Percentiles rank a stretch among this genome's conserved stretches.
These are phyloP conservation scores for Dendroctonus ponderosae DNA, from an alignment of 1,140 invertebrate genomes.

Conservation along the genomic window DNA sequence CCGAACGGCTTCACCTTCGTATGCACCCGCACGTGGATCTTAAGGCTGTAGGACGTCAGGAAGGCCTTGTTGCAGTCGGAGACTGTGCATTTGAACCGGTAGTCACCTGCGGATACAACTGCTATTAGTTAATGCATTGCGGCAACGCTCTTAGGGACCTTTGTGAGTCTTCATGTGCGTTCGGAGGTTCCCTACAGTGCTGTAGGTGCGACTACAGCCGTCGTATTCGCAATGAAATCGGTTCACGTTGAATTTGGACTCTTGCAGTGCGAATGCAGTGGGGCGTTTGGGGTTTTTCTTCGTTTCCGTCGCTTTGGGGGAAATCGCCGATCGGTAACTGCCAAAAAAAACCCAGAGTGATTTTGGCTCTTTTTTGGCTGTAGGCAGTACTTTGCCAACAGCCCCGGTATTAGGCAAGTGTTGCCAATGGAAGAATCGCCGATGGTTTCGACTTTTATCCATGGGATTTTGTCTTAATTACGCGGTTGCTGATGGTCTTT, in stretches of 20 bases:
- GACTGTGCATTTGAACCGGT: constrained; percentile 88
- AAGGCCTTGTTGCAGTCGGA: constrained; percentile 88
- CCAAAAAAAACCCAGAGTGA: background rate
- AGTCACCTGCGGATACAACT: constrained; percentile 73
- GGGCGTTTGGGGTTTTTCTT: background rate
- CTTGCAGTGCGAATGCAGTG: constrained; percentile 53
- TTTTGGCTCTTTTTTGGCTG: background rate
- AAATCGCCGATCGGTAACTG: constrained; percentile 24
- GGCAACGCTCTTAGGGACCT: constrained; percentile 60
- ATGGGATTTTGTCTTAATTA: background rate
- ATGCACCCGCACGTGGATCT: constrained; percentile 92
- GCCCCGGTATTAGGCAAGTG: background rate
- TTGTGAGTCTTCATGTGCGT: constrained; percentile 96
- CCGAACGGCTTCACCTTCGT: constrained; percentile 92
- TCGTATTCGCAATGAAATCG: constrained; percentile 86
- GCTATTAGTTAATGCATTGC: background rate
- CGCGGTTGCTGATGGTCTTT: background rate
- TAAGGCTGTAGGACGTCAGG: constrained; percentile 91
- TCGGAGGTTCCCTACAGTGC: constrained; percentile 89
- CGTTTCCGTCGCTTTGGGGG: background rate
- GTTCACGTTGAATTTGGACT: constrained; percentile 64
- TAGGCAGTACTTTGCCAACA: background rate
- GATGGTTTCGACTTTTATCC: background rate
- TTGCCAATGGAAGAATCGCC: background rate
- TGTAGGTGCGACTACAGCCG: constrained; percentile 86